Evolutionary conservation across 2,113 vertebrate species (phyloP), one percentile per base, ranked within the genome.

Genomic region (Danio rerio): DNA sequence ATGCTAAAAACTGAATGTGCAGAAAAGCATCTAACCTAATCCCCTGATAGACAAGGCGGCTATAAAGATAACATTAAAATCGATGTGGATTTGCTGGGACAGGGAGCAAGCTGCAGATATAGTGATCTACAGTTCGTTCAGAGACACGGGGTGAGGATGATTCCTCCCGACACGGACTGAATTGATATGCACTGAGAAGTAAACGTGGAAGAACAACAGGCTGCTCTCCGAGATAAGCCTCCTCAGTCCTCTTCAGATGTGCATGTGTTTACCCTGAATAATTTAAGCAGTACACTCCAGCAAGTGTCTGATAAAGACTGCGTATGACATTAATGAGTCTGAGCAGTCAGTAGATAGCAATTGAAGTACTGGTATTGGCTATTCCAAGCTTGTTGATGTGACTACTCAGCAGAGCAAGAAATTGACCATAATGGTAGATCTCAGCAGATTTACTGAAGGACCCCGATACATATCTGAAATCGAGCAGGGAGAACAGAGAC

Each of bases 151-250:
- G 45, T 18, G 45, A 59, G 53, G 43, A 50, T 71, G 63, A 62
- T 55, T 84, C 61, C 59, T 42, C 42, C 61, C 40, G 77, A 85
- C 83, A 85, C 9, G n/a, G 78, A 12, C 43, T 42, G 78, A 84
- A 81, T 59, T 84, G 70, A 81, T 81, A 73, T 84, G 78, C 83
- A 61, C 53, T 31, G 80, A 69, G 81, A 75, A 71, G 59, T 65
- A 59, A 83, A 66, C 55, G 59, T 45, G 42, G 78, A 81, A 81
- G 81, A 85, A 83, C 84, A 84, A 86, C 85, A 82, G 83, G 81
- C 85, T 85, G 83, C 81, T 43, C 63, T 83, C 75, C 31, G 63
- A 86, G 85, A 88, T 88, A 88, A 86, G 85, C 85, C 58, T 63
- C 80, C 78, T 81, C 42, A 3, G 63, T 65, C 65, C 65, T 75